Base-by-base conservation (phyloP, 2,113 vertebrate genomes). In the Puntigrus tetrazona region DNA sequence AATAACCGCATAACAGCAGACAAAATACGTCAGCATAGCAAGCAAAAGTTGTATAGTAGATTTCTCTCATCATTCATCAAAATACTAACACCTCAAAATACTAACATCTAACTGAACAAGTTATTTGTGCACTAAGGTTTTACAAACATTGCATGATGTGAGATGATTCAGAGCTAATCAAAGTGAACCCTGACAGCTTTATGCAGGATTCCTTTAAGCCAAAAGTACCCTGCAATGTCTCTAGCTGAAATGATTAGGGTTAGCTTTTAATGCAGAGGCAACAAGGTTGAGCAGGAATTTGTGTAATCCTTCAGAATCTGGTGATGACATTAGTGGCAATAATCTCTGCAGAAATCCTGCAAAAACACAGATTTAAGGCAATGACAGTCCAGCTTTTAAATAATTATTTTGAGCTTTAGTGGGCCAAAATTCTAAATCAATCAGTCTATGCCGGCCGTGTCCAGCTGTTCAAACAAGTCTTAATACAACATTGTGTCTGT, bases 281-380 rank as follows among this genome's bases (percentile, higher is more conserved):
- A 20, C 14, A 41, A 22, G 79, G 70, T 69, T 47, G 57, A 25
- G 36, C n/a, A 43, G 76, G 77, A 82, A 82, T 84, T 70, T 81
- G 25, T 63, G 50, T 86, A 84, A 81, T 86, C 70, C 78, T 47
- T 50, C 45, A 72, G 69, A 63, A 84, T 81, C 81, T 84, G 82
- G 45, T 50, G 73, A 77, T 82, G 76, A 57, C 77, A 86, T 52
- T 74, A 65, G 9, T 55, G 52, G 27, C n/a, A 9, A 18, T 47
- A 73, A 27, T 11, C 31, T 11, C 13, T 52, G 52, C 8, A 5
- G 41, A 78, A 41, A 76, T 38, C 41, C 76, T 86, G 78, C 36
- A 77, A 84, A 67, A 50, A 76, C 27, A 85, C 25, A 67, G 86
- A 80, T 80, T 84, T 80, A 67, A 65, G 38, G 20, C 45, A 41